phyloP scores from a whole-genome alignment of 2,797 vertebrate species.

The Galago senegalensis region DNA sequence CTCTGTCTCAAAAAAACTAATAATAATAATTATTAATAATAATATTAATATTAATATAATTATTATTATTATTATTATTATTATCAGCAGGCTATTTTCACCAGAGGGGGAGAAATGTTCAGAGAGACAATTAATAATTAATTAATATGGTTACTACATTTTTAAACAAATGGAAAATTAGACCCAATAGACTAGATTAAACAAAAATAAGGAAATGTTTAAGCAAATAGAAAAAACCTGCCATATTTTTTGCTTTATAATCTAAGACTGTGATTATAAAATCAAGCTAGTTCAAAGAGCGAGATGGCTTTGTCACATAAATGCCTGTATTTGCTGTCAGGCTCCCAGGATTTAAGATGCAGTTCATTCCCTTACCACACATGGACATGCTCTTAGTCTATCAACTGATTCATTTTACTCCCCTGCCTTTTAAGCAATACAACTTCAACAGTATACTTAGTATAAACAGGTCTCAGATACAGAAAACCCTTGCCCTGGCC shows the following conservation, averaged over 20 bases:
- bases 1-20: too few relatives aligned
- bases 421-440: conserved; percentile 44
- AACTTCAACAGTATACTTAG: not conserved
- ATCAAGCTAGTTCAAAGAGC: conserved; percentile 37
- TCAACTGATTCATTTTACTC: conserved; percentile 48
- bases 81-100: conserved; percentile 27
- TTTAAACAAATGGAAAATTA: conserved; percentile 36
- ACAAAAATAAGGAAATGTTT: not conserved
- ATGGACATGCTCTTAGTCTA: conserved; percentile 51
- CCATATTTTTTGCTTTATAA: conserved; percentile 27
- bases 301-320: conserved; percentile 13
- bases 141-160: not conserved
- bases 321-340: not conserved
- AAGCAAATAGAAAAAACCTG: not conserved
- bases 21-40: not conserved
- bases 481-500: conserved; percentile 35
- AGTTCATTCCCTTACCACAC: conserved; percentile 66
- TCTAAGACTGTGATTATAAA: conserved; percentile 19
- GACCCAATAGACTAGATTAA: not conserved
- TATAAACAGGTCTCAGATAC: conserved; percentile 44
- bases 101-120: not conserved
- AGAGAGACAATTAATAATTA: not conserved
- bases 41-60: not conserved
- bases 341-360: conserved; percentile 63
- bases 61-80: not conserved